A percentile compares a stretch with the other conserved stretches of the same genome.
Evolutionary conservation across 2,888 invertebrate species (phyloP).

Genomic region (Syrista parreyssii): DNA sequence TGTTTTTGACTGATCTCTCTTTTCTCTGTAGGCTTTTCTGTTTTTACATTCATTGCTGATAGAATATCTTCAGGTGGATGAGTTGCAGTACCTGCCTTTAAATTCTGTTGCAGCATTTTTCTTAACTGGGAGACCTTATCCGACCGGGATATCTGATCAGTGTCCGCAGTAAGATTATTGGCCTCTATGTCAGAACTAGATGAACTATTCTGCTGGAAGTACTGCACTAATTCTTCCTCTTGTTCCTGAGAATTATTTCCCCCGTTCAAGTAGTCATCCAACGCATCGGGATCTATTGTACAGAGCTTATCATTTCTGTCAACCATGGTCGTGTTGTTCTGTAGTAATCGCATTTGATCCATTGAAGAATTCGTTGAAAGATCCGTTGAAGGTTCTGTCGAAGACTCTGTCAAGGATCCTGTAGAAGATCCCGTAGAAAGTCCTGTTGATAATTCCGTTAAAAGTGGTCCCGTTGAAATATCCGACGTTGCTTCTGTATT

Average conservation of each 20-base stretch:
- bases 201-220: slow-evolving; percentile 76
- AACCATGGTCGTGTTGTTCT: slow-evolving; percentile 41
- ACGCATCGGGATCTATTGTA: slow-evolving; percentile 82
- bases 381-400: slow-evolving; percentile 25
- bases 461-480: slow-evolving; percentile 4
- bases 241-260: slow-evolving; percentile 82
- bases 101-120: slow-evolving; percentile 76
- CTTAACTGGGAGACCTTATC: slow-evolving; percentile 81
- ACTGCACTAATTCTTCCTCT: slow-evolving; percentile 86
- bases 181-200: slow-evolving; percentile 59
- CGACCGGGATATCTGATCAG: slow-evolving; percentile 64
- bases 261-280: slow-evolving; percentile 84
- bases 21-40: slow-evolving; percentile 48
- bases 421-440: slow-evolving; percentile 31
- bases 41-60: slow-evolving; percentile 17
- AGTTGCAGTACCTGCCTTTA: slow-evolving; percentile 66
- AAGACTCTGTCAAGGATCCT: slow-evolving; percentile 38
- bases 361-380: slow-evolving; percentile 42
- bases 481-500: slow-evolving; percentile 12
- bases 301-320: slow-evolving; percentile 69
- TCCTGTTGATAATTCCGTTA: slow-evolving; percentile 24
- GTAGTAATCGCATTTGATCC: slow-evolving; percentile 41
- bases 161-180: slow-evolving; percentile 38
- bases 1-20: slow-evolving; percentile 38
- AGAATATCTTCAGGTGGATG: slow-evolving; percentile 38